Evolutionary conservation across 1,140 invertebrate genomes (phyloP).

Genomic region (Drosophila tropicalis): DNA sequence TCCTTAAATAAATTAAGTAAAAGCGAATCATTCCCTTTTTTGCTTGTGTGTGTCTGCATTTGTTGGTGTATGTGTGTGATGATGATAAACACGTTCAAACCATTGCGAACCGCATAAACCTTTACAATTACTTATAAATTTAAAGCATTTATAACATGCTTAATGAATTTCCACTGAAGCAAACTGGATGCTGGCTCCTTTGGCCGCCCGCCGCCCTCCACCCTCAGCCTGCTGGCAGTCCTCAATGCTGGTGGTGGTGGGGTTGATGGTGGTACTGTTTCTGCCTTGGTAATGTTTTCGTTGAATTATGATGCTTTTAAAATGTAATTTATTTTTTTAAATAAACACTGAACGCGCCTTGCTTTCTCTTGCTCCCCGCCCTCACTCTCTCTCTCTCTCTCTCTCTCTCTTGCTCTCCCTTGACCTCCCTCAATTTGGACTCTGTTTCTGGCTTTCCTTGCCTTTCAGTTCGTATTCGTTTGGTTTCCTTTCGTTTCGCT

Average conservation of each 20-base stretch:
- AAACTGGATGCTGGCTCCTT: conserved; percentile 27
- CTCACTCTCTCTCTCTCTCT: conserved; percentile 13
- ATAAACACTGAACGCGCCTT: conserved; percentile 65
- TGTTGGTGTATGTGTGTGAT: conserved; percentile 13
- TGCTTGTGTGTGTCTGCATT: conserved; percentile 21
- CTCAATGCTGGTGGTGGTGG: conserved; percentile 15
- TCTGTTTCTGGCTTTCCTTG: background rate
- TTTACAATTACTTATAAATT: conserved; percentile 80
- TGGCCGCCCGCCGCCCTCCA: background rate
- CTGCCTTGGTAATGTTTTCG: conserved; percentile 70
- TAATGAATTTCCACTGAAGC: conserved; percentile 72
- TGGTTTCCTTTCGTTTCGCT: background rate
- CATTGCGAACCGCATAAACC: conserved; percentile 73
- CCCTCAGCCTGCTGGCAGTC: conserved; percentile 19
- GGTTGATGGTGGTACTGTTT: conserved; percentile 15
- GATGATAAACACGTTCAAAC: conserved; percentile 74
- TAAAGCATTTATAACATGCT: conserved; percentile 77
- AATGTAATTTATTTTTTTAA: conserved; percentile 80
- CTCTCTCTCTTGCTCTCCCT: conserved; percentile 23
- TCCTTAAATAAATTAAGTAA: conserved; percentile 69
- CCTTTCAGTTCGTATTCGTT: background rate
- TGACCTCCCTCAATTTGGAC: background rate
- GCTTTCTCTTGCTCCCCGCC: conserved; percentile 21
- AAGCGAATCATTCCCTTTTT: conserved; percentile 14
- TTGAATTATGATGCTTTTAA: conserved; percentile 81